Evolutionary conservation across 2,888 invertebrate species (phyloP), one percentile per base, ranked within the genome.

Genomic region (Noctua comes): DNA sequence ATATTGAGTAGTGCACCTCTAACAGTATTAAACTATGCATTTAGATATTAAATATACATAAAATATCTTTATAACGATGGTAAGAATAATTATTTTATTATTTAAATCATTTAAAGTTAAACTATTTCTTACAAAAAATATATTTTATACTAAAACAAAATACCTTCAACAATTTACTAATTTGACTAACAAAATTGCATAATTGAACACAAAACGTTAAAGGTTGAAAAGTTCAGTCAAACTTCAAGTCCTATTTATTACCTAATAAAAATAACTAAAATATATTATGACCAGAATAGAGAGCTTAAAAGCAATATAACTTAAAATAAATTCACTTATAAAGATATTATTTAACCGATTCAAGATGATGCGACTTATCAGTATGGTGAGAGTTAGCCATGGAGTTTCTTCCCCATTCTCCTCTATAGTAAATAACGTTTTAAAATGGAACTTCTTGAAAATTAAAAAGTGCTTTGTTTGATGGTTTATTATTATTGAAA

Each of bases 241-340:
- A 62, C 24, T 51, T 73, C n/a, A 79, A 43, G n/a, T 62, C 27
- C 46, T 68, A 85, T 18, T 24, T 65, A 83, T 11, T 48, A 51
- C 21, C 24, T 31, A 48, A 72, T 46, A 73, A 74, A 73, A 77
- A 57, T 13, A 68, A 74, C 77, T 75, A 71, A 77, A 77, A 68
- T 73, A 76, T 73, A 73, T 66, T 76, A 87, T 88, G 86, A 90
- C 88, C 90, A 90, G 90, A 90, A 89, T 80, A 89, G 86, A 90
- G 81, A 86, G 82, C 86, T 80, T 88, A 79, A 69, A 73, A 76
- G 68, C 48, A 59, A 31, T 21, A 68, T 40, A 71, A 77, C 59
- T 51, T 75, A 69, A 64, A 18, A 68, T 74, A 68, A 65, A 68
- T 69, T 71, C 36, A 65, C 13, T 27, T n/a, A 40, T 27, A 21